phyloP scores from a whole-genome alignment of 2,888 invertebrate genomes.

The Catocala sponsa region DNA sequence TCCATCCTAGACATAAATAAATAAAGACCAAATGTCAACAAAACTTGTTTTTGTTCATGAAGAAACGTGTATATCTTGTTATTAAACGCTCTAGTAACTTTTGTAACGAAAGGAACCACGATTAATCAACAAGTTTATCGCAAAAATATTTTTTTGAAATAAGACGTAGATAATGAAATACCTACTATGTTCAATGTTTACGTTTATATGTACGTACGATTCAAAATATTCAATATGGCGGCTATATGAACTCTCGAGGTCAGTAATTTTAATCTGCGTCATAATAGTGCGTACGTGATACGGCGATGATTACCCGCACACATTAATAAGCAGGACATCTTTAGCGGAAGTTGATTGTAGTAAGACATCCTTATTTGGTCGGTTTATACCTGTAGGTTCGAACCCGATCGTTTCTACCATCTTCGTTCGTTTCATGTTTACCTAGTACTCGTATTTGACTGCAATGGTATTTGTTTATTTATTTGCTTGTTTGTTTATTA shows the following conservation, averaged over 20 bases:
- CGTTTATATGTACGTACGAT: slow-evolving; percentile 33
- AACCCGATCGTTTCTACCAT: slow-evolving; percentile 24
- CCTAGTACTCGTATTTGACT: slow-evolving; percentile 63
- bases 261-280: slow-evolving; percentile 60
- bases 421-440: slow-evolving; percentile 47
- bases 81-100: slow-evolving; percentile 22
- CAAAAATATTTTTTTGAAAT: slow-evolving; percentile 1
- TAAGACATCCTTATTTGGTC: slow-evolving; percentile 50
- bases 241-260: slow-evolving; percentile 60
- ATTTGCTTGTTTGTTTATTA: no score
- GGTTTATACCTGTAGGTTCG: slow-evolving; percentile 60
- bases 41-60: slow-evolving; percentile 57
- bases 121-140: background rate
- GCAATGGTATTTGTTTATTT: no score
- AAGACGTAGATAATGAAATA: slow-evolving; percentile 24
- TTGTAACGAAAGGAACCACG: background rate
- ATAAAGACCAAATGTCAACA: slow-evolving; percentile 64
- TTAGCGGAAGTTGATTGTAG: slow-evolving; percentile 29
- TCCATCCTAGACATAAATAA: slow-evolving; percentile 65
- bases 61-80: slow-evolving; percentile 64
- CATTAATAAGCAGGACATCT: slow-evolving; percentile 30
- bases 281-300: slow-evolving; percentile 57
- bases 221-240: slow-evolving; percentile 50
- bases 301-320: slow-evolving; percentile 45
- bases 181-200: slow-evolving; percentile 41